Evolutionary conservation across 2,797 vertebrate genomes (phyloP), one percentile per base, ranked within the genome.

Genomic region (Bovichtus diacanthus): DNA sequence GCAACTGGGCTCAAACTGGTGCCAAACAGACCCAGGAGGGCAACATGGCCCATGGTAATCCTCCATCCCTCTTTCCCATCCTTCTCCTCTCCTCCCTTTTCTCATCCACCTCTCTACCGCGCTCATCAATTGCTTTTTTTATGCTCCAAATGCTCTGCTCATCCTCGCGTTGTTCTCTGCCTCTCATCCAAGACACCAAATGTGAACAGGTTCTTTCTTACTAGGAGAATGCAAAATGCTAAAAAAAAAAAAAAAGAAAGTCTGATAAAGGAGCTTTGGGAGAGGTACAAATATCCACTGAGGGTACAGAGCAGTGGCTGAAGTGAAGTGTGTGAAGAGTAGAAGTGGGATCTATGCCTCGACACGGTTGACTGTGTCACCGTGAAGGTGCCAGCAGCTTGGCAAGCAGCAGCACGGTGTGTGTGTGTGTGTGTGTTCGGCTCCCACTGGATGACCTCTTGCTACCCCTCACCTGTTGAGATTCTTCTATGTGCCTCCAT

Each of bases 1-100:
- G 95, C 94, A 95, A 95, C 94, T 94, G 94, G 94, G 93, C 93
- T 88, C 91, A 90, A 90, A 93, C 92, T 92, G 92, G 93, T 95
- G 94, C 95, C 94, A 95, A 95, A 90, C 94, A 94, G 92, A 94
- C 92, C 93, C 91, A 94, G 93, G 92, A 94, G 91, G 92, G 92
- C 86, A 93, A 91, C 90, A 92, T 91, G 89, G 92, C 92, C 88
- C 89, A 82, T 83, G 87, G 90, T 92, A 93, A 92, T 93, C 91
- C 91, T 90, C 87, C 84, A 84, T 90, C 83, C 70, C 67, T 86
- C 83, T 50, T 76, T 75, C 54, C 95, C 95, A 95, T 96, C 95
- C 93, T 95, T 95, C 94, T 88, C 92, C 93, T 90, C 78, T 80
- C 81, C 74, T 82, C 64, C 80, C 55, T 74, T 84, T 51, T 65